phyloP scores from a whole-genome alignment of 2,797 vertebrate species.

The Intellagama lesueurii region DNA sequence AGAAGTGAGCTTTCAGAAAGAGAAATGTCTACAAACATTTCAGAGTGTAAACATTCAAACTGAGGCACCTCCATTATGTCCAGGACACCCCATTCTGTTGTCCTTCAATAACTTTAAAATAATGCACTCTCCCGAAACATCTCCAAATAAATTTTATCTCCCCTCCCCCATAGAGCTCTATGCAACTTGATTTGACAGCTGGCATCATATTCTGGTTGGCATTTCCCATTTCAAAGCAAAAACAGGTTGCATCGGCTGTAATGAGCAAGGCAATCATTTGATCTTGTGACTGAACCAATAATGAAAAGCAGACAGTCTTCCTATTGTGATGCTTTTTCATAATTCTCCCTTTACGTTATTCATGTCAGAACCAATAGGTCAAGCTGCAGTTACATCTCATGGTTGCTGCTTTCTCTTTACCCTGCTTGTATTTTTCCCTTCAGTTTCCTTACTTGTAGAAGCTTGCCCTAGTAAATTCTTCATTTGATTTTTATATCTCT shows the following conservation, averaged over 20 bases:
- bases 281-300: constrained; percentile 40
- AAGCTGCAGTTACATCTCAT: constrained; percentile 48
- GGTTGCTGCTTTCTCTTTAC: constrained; percentile 31
- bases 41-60: neutral
- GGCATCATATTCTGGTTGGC: neutral
- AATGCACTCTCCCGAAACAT: neutral
- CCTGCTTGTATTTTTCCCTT: constrained; percentile 46
- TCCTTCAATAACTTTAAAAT: neutral
- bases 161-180: neutral
- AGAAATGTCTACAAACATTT: neutral
- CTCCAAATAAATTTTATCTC: neutral
- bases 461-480: constrained; percentile 62
- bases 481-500: constrained; percentile 63
- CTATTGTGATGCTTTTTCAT: constrained; percentile 44
- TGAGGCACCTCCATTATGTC: neutral
- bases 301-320: constrained; percentile 56
- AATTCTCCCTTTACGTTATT: constrained; percentile 52
- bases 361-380: constrained; percentile 53
- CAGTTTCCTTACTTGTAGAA: constrained; percentile 66
- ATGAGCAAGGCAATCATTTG: constrained; percentile 36
- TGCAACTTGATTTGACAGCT: neutral
- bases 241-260: neutral
- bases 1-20: neutral
- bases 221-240: constrained; percentile 11
- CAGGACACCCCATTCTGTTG: neutral